These are phyloP conservation scores for Drosophila mimica DNA, from an alignment of 2,888 invertebrate genomes.

Conservation along the genomic window DNA sequence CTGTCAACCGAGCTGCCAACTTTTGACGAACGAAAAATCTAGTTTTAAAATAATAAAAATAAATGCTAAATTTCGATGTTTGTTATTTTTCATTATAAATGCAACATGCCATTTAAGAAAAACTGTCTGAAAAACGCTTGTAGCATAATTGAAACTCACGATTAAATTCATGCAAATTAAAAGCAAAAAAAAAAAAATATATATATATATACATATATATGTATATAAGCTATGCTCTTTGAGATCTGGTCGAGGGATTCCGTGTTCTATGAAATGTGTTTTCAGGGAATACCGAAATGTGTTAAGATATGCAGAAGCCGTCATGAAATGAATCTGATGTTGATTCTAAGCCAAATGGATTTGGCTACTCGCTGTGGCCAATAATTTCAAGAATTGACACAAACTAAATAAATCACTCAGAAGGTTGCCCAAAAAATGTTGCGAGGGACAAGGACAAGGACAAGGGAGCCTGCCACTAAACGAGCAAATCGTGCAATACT, in stretches of 20 bases:
- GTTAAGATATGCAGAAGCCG: constrained; percentile 81
- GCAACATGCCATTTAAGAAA: not conserved
- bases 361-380: constrained; percentile 55
- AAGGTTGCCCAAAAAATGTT: constrained; percentile 9
- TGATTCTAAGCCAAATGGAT: constrained; percentile 31
- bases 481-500: constrained; percentile 77
- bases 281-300: constrained; percentile 79
- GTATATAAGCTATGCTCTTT: not conserved
- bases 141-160: not conserved
- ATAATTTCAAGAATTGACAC: constrained; percentile 82
- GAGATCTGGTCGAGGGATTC: constrained; percentile 11
- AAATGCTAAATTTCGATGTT: not conserved
- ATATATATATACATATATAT: no score
- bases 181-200: not conserved
- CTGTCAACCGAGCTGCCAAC: not conserved
- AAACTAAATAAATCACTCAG: constrained; percentile 83
- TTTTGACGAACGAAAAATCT: not conserved
- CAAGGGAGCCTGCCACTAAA: constrained; percentile 25
- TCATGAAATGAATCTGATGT: constrained; percentile 43
- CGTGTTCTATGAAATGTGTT: constrained; percentile 65
- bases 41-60: not conserved
- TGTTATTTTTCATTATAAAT: no score
- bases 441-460: constrained; percentile 52
- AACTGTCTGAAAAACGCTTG: not conserved
- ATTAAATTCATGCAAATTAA: not conserved